Evolutionary conservation across 2,888 invertebrate genomes (phyloP), one percentile per base, ranked within the genome.

Genomic region (Thysanoteuthis rhombus): DNA sequence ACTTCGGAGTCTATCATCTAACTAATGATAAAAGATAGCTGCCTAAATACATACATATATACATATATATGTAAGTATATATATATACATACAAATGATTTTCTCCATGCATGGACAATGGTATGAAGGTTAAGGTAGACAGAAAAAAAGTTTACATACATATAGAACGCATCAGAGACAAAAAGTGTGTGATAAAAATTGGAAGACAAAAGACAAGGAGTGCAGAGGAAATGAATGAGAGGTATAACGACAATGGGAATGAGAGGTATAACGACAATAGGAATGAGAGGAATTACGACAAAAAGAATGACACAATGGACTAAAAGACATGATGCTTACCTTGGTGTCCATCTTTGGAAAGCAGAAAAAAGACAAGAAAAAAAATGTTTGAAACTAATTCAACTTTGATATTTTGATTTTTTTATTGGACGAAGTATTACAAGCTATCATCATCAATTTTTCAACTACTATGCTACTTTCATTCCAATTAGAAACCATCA

Each of bases 271-370:
- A 90, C 19, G 25, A 90, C 19, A 36, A 90, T 36, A 36, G 39
- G 6, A 36, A 8, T 1, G 39, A 90, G 90, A 38, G 40, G 0
- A 6, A 19, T 40, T 6, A 39, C 42, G 40, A 42, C 40, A 90
- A 40, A 90, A 40, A 42, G 39, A 90, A 90, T 40, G 90, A 19
- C 36, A 90, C 90, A 16, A 5, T 90, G 22, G 42, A 91, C 19
- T 16, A 32, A 45, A 91, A 91, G 45, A 42, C 52, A 22, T 52
- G 6, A n/a, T 40, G 40, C 91, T 91, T 91, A 91, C 91, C 91
- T 58, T 93, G 89, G 36, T 93, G 91, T 52, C 58, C 91, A 92
- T 91, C 90, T 93, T 58, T 58, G 39, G 90, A 93, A 93, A 52
- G 91, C 58, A 91, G 91, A 90, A 93, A 58, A 38, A 12, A 90